A percentile compares a stretch with the other conserved stretches of the same genome.
phyloP scores from a whole-genome alignment of 2,888 invertebrate genomes.

The Lepidocyrtoides sp. region DNA sequence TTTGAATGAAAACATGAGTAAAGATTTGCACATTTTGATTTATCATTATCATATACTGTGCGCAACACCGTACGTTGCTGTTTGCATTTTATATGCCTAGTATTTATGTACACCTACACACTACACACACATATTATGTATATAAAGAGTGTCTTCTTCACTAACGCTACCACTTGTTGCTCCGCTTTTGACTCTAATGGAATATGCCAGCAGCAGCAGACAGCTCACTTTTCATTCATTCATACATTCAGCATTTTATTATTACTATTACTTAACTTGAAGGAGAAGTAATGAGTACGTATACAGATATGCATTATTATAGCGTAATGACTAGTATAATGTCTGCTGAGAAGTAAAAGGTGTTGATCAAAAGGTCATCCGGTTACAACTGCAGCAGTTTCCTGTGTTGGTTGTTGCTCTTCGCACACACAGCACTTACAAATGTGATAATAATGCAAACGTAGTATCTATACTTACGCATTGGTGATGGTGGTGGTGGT shows the following conservation, averaged over 20 bases:
- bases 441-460: slow-evolving; percentile 42
- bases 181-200: not conserved
- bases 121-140: too few relatives aligned
- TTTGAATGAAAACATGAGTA: not conserved
- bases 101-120: slow-evolving; percentile 20
- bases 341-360: slow-evolving; percentile 73
- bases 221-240: slow-evolving; percentile 69
- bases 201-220: not conserved
- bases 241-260: slow-evolving; percentile 59
- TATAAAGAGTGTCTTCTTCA: slow-evolving; percentile 23
- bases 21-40: not conserved
- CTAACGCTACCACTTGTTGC: slow-evolving; percentile 28
- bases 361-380: slow-evolving; percentile 79
- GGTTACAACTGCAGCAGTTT: slow-evolving; percentile 76
- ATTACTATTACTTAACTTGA: slow-evolving; percentile 26
- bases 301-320: not conserved
- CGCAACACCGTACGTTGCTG: too few relatives aligned
- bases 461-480: slow-evolving; percentile 3
- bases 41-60: too few relatives aligned
- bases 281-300: not conserved
- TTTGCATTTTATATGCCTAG: not conserved
- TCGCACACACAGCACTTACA: slow-evolving; percentile 3
- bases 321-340: slow-evolving; percentile 61
- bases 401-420: slow-evolving; percentile 70
- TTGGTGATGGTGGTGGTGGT: slow-evolving; percentile 9